Conservation (phyloP, 2,797 vertebrate genomes). For the Pangasius djambal region DNA sequence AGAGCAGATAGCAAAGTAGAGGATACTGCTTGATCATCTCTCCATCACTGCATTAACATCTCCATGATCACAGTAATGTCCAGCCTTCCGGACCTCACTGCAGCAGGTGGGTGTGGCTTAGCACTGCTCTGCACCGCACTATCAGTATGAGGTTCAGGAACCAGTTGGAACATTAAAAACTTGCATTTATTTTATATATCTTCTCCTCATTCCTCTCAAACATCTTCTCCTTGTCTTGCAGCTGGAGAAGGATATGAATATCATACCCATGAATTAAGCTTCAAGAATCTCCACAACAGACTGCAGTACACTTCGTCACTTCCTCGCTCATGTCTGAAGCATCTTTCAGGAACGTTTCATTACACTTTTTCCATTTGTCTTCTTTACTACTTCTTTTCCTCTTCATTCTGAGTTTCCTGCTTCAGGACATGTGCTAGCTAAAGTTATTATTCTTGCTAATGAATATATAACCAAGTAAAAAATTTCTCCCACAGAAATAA, state of each 20-base stretch:
- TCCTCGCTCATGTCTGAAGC: background rate
- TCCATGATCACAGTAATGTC: background rate
- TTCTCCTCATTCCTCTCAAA: background rate
- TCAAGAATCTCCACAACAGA: background rate
- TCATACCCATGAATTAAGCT: background rate
- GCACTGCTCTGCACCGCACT: background rate
- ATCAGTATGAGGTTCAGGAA: background rate
- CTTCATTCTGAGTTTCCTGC: background rate
- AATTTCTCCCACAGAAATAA: background rate
- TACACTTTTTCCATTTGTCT: background rate
- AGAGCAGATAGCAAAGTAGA: background rate
- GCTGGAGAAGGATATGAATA: background rate
- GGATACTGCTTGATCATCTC: background rate
- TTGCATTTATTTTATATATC: background rate
- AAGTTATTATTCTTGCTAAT: background rate
- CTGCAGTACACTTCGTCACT: too few relatives aligned
- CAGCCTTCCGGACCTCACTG: conserved; percentile 1
- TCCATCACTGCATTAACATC: conserved; percentile 1
- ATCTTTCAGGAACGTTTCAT: background rate
- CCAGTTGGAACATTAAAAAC: background rate
- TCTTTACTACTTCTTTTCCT: background rate
- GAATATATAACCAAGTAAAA: background rate
- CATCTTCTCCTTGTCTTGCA: background rate
- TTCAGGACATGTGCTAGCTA: background rate
- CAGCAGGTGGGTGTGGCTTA: conserved; percentile 4